Evolutionary conservation across 2,797 vertebrate species (phyloP), one percentile per base, ranked within the genome.

Genomic region (Diceros bicornis): DNA sequence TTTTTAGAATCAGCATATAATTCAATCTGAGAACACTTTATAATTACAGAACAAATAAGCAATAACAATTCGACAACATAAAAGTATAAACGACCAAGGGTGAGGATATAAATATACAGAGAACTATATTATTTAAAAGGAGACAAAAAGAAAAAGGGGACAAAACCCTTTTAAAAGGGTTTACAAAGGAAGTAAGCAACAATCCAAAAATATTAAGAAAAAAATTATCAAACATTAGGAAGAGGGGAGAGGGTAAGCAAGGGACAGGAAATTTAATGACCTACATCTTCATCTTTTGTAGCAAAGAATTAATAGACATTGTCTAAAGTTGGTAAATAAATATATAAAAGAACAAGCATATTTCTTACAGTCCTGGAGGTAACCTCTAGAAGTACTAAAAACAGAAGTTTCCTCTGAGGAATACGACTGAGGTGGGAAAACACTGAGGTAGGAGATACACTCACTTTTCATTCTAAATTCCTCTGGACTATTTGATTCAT

Each of bases 1-100:
- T 81, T 92, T 83, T 88, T 90, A 81, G 34, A 82, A 50, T 75
- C 55, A 94, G 64, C 52, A 95, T 32, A 78, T 71, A 95, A 83
- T 72, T 62, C 37, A 91, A 77, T 59, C 62, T 83, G 61, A 83
- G 55, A 93, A 82, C 14, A 64, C 20, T n/a, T 44, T 47, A 86
- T 89, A 34, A 88, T 77, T 88, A 88, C 44, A 83, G 13, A 87
- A 94, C 16, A 82, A 94, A 87, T 78, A 52, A 94, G 32, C 83
- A 57, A 47, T 64, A 96, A 94, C 8, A 88, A 92, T 37, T 87
- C 50, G 78, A 89, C 32, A 89, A 71, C n/a, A 78, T 78, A 6
- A 50, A 77, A 78, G 23, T 75, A 94, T 27, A 93, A 69, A 81
- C 68, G 50, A 81, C 66, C 32, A 71, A n/a, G 25, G 17, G 7